These are phyloP conservation scores for Catalaphyllia jardinei DNA, from an alignment of 64 coral and sea anemone genomes.

Conservation along the genomic window DNA sequence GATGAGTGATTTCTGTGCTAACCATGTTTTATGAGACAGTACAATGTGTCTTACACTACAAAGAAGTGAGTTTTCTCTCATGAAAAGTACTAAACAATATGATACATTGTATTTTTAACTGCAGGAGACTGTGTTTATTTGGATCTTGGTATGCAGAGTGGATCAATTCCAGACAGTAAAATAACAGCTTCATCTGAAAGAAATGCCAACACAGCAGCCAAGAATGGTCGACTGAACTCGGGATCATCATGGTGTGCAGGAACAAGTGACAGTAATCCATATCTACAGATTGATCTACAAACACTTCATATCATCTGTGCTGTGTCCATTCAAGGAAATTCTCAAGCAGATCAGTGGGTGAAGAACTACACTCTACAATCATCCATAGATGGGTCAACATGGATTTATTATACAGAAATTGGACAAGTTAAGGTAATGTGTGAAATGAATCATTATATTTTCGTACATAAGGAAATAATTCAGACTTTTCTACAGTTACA, in stretches of 20 bases:
- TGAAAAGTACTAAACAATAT: neutral
- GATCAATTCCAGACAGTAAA: neutral
- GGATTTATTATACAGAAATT: conserved; percentile 32
- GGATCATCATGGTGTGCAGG: conserved; percentile 73
- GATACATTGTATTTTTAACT: neutral
- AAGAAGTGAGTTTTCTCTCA: too few species aligned
- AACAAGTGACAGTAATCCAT: conserved; percentile 46
- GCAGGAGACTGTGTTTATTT: neutral
- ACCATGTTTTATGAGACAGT: too few species aligned
- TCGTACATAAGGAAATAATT: neutral
- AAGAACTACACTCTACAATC: conserved; percentile 38
- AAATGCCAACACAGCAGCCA: conserved; percentile 24
- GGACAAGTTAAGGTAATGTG: conserved; percentile 4
- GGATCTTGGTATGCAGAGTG: conserved; percentile 27
- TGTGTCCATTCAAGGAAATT: conserved; percentile 66
- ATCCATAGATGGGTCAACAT: conserved; percentile 40
- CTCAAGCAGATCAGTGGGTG: conserved; percentile 59
- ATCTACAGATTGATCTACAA: conserved; percentile 66
- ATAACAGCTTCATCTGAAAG: neutral
- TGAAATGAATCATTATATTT: neutral
- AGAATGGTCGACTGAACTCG: conserved; percentile 33
- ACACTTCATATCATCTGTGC: conserved; percentile 54
- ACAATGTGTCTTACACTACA: too few species aligned
- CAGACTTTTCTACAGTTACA: too few species aligned
- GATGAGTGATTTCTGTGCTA: too few species aligned